Conservation (phyloP, 2,113 vertebrate species). For the Paralichthys olivaceus region DNA sequence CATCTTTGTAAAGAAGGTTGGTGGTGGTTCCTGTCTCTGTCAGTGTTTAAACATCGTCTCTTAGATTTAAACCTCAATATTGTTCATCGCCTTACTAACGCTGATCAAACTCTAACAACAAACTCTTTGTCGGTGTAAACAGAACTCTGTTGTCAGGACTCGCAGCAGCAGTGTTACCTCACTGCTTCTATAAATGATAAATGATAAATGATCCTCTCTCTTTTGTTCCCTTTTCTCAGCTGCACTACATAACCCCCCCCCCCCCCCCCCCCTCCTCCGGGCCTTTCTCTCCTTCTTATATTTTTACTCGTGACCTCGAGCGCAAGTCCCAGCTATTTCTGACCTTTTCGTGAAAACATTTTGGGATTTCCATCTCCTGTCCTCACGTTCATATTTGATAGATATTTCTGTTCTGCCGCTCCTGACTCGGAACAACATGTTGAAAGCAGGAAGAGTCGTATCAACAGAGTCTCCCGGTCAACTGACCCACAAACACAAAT, state of each 20-base stretch:
- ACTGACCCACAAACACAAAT: slow-evolving; percentile 35
- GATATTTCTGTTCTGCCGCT: slow-evolving; percentile 52
- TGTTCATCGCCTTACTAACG: background rate
- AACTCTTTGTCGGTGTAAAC: slow-evolving; percentile 23
- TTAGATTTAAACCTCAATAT: no score
- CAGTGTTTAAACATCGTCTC: no score
- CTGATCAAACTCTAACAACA: slow-evolving; percentile 13
- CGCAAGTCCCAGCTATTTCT: slow-evolving; percentile 47
- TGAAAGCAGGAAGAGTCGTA: slow-evolving; percentile 62
- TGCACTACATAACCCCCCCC: background rate
- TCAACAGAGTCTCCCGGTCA: slow-evolving; percentile 61
- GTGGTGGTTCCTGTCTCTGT: no score
- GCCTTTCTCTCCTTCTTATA: background rate
- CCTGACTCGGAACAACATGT: slow-evolving; percentile 43
- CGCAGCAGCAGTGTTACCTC: background rate
- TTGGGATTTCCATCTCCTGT: slow-evolving; percentile 48
- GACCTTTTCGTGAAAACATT: slow-evolving; percentile 5
- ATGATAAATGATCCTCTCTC: slow-evolving; percentile 8
- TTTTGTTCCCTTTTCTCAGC: slow-evolving; percentile 26
- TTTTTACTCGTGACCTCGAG: slow-evolving; percentile 34
- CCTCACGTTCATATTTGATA: slow-evolving; percentile 31
- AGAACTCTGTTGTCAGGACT: background rate
- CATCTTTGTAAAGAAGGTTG: background rate
- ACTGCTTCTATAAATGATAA: slow-evolving; percentile 20
- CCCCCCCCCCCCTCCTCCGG: background rate